phyloP scores from a whole-genome alignment of 2,888 invertebrate genomes.

The Elmis aenea region DNA sequence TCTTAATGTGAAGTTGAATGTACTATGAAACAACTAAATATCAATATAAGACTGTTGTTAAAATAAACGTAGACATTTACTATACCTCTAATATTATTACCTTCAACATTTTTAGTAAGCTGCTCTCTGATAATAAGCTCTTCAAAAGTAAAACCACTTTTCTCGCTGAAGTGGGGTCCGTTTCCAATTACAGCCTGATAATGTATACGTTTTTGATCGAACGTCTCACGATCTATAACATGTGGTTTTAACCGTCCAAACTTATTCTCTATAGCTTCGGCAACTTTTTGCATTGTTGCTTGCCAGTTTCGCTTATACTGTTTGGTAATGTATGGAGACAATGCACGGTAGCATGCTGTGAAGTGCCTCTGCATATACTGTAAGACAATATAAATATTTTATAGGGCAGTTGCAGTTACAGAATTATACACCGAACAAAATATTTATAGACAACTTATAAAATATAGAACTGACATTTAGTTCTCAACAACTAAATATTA shows the following conservation, averaged over 20 bases:
- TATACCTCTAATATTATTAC: conserved; percentile 17
- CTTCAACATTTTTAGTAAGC: conserved; percentile 36
- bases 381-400: conserved; percentile 35
- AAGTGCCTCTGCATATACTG: conserved; percentile 65
- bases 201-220: conserved; percentile 58
- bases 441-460: too few species aligned
- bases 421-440: too few species aligned
- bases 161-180: conserved; percentile 62
- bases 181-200: conserved; percentile 62
- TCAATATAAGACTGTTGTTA: too few species aligned
- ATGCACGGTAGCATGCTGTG: conserved; percentile 54
- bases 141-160: conserved; percentile 52
- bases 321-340: conserved; percentile 56
- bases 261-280: conserved; percentile 68
- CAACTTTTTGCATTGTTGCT: conserved; percentile 50
- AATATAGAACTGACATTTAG: too few species aligned
- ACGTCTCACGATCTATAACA: conserved; percentile 63
- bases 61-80: too few species aligned
- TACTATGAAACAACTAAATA: too few species aligned
- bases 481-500: too few species aligned
- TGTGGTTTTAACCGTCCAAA: conserved; percentile 66
- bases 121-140: conserved; percentile 47
- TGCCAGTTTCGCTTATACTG: conserved; percentile 53
- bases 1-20: too few species aligned
- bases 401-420: too few species aligned